Evolutionary conservation across 2,888 invertebrate genomes (phyloP), one percentile per base, ranked within the genome.

Genomic region (Flexamia atlantica): DNA sequence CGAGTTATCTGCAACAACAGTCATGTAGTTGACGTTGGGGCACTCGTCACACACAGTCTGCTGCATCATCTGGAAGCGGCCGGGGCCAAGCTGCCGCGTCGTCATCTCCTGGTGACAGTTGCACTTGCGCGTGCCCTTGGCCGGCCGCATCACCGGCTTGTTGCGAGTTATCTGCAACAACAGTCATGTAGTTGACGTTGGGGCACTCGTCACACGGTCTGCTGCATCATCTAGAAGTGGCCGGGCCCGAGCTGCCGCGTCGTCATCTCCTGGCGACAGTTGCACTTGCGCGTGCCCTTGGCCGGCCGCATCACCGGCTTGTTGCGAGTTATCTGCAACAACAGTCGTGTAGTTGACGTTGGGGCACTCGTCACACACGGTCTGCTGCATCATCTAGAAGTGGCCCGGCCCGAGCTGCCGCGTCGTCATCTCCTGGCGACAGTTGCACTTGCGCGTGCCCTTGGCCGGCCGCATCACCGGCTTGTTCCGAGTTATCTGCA

Each of bases 61-160:
- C 90, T 99, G 99, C 91, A 97, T 97, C 99, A 99, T 99, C 91
- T 99, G 99, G 91, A 98, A 99, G 80, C 99, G 92, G 0, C 99
- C 99, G 0, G 97, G 98, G 0, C 99, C 99, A 87, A 99, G 92
- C 90, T 97, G 98, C 82, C 97, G 93, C 0, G 99, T 99, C 0
- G 98, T 97, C 97, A 99, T 98, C 91, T 99, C 99, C 90, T 98
- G 98, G 30, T 99, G 93, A 90, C 99, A 99, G 90, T 99, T 99
- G 90, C 99, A 99, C 89, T 98, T 98, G 50, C 99, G 93, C 0
- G 98, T 99, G 14, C 99, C 99, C 72, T 95, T 92, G 0, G 98
- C 97, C 85, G 98, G 95, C 90, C 98, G 98, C 88, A 97, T 94
- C 0, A 99, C 98, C 53, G 99, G 97, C 90, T 99, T 99, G 89